Evolutionary conservation across 2,797 vertebrate genomes (phyloP).

Genomic region (Hemibagrus guttatus): DNA sequence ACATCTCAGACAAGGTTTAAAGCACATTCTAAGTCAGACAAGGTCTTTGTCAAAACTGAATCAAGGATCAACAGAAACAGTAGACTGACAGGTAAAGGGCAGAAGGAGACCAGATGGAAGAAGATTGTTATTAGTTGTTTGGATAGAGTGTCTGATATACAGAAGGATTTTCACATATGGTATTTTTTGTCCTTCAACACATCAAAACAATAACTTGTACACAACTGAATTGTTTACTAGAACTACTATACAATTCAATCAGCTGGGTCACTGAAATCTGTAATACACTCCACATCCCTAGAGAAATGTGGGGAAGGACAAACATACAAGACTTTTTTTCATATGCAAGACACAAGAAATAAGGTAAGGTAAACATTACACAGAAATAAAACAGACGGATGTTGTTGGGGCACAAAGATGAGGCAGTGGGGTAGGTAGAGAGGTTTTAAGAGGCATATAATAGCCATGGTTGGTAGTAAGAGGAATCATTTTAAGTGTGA

Average conservation of each 20-base stretch:
- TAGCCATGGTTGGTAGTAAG: background rate
- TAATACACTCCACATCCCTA: background rate
- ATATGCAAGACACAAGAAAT: background rate
- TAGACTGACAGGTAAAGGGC: background rate
- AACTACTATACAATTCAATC: background rate
- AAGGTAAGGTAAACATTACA: background rate
- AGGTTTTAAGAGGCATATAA: background rate
- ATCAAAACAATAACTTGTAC: background rate
- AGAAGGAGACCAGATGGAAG: background rate
- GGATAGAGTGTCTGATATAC: background rate
- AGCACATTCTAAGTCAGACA: background rate
- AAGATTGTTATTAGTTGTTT: background rate
- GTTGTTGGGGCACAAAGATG: background rate
- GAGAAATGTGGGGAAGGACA: background rate
- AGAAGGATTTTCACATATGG: background rate
- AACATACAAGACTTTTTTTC: background rate
- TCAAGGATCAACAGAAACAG: background rate
- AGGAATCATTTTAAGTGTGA: background rate
- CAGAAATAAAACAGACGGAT: background rate
- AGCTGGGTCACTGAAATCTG: background rate
- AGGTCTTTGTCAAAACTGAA: background rate
- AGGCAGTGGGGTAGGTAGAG: no score
- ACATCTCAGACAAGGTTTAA: background rate
- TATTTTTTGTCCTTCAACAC: background rate
- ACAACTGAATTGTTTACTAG: conserved; percentile 10